phyloP scores from a whole-genome alignment of 2,888 invertebrate species.

The Sesia bembeciformis region DNA sequence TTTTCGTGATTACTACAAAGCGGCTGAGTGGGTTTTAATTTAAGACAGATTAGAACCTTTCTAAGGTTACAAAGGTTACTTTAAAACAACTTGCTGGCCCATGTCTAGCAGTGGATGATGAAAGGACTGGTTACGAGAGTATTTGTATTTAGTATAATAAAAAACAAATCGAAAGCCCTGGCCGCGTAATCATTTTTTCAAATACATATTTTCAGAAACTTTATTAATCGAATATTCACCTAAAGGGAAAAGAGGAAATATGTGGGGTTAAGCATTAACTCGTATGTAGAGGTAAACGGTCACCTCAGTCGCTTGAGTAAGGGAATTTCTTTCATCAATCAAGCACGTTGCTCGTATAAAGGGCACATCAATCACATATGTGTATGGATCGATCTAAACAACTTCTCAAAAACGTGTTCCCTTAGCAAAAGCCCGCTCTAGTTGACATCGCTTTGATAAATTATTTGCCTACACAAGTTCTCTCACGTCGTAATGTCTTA shows the following conservation, averaged over 20 bases:
- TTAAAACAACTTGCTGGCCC: too few relatives aligned
- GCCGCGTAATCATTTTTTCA: too few relatives aligned
- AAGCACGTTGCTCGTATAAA: conserved; percentile 13
- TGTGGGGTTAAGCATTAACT: background rate
- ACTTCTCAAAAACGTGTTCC: conserved; percentile 37
- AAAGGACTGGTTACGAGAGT: too few relatives aligned
- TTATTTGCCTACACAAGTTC: conserved; percentile 32
- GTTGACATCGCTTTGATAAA: conserved; percentile 52
- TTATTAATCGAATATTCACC: too few relatives aligned
- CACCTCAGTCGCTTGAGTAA: conserved; percentile 16
- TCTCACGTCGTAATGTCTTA: background rate
- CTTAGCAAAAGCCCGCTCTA: conserved; percentile 22
- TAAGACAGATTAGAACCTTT: too few relatives aligned
- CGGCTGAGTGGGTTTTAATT: too few relatives aligned
- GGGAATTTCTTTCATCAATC: conserved; percentile 27
- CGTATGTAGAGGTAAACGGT: conserved; percentile 6
- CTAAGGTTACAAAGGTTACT: too few relatives aligned
- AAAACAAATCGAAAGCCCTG: too few relatives aligned
- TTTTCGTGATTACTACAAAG: too few relatives aligned
- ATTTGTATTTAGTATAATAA: too few relatives aligned
- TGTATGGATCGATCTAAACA: conserved; percentile 28
- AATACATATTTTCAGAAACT: too few relatives aligned
- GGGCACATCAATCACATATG: conserved; percentile 29
- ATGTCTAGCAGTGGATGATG: too few relatives aligned
- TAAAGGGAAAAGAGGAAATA: background rate